Percentiles rank a stretch among this genome's conserved stretches.
phyloP scores from a whole-genome alignment of 2,113 vertebrate genomes.

The Zosterops lateralis region DNA sequence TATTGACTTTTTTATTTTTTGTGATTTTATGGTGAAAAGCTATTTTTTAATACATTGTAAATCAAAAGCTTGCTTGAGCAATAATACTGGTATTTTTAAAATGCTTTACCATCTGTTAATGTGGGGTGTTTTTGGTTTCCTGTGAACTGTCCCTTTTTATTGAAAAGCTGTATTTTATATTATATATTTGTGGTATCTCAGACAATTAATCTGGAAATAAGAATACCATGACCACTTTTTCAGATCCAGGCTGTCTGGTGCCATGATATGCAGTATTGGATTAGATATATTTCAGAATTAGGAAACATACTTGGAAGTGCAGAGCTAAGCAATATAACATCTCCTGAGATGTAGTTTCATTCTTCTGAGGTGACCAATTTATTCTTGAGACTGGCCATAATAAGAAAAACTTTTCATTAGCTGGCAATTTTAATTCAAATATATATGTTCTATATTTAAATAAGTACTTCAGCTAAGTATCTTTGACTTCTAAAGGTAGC shows the following conservation, averaged over 20 bases:
- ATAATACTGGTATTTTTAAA: background rate
- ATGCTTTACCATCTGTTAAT: background rate
- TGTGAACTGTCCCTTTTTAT: background rate
- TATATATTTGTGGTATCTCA: background rate
- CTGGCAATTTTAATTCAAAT: background rate
- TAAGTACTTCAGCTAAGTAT: background rate
- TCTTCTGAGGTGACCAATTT: background rate
- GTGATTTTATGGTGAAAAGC: background rate
- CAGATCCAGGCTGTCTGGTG: background rate
- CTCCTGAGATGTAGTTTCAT: background rate
- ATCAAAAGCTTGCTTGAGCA: background rate
- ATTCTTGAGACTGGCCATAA: background rate
- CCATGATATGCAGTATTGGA: accelerated
- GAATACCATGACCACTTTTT: background rate
- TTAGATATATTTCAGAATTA: background rate
- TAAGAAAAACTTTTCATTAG: background rate
- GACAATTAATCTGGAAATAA: background rate
- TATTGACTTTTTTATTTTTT: background rate
- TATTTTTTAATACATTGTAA: background rate
- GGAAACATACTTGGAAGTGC: background rate
- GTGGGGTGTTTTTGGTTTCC: background rate
- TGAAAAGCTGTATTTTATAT: background rate
- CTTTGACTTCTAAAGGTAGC: background rate
- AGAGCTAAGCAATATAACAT: background rate
- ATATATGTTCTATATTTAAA: background rate